These are phyloP conservation scores for Amaurobius ferox DNA, from an alignment of 2,888 invertebrate species.

Conservation along the genomic window DNA sequence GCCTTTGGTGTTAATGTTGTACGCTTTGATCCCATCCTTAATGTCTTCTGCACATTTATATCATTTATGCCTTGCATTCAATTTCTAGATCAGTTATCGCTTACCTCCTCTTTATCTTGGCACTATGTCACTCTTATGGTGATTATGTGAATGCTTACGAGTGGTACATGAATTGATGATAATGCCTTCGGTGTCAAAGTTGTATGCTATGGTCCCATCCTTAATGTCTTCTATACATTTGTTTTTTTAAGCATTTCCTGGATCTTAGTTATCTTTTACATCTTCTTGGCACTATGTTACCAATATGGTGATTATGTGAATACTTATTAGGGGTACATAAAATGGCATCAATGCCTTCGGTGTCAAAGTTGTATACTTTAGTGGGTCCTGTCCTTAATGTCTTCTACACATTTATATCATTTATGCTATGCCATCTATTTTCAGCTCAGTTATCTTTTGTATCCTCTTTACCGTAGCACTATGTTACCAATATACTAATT, in stretches of 20 bases:
- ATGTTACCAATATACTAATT: neutral
- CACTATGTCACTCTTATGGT: neutral
- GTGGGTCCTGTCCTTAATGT: slow-evolving; percentile 15
- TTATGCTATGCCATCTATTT: too few relatives aligned
- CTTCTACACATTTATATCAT: neutral
- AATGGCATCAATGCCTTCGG: neutral
- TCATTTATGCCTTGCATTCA: too few relatives aligned
- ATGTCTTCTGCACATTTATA: slow-evolving; percentile 1
- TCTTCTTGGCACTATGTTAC: neutral
- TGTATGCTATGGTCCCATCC: neutral
- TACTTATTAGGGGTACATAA: slow-evolving; percentile 17
- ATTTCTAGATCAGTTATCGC: too few relatives aligned
- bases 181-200: slow-evolving; percentile 5
- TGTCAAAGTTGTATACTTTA: neutral
- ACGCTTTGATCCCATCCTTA: slow-evolving; percentile 16
- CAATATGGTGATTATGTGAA: slow-evolving; percentile 17
- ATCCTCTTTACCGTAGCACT: neutral
- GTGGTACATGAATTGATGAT: neutral
- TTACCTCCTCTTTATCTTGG: neutral
- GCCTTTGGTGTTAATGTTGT: neutral
- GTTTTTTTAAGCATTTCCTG: too few relatives aligned
- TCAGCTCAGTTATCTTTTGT: neutral
- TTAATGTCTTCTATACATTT: slow-evolving; percentile 1
- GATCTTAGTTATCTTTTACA: neutral
- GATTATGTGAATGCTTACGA: slow-evolving; percentile 14